Percentiles rank a stretch among this genome's conserved stretches.
Evolutionary conservation across 2,797 vertebrate species (phyloP).

Genomic region (Thripadectes ignobilis): DNA sequence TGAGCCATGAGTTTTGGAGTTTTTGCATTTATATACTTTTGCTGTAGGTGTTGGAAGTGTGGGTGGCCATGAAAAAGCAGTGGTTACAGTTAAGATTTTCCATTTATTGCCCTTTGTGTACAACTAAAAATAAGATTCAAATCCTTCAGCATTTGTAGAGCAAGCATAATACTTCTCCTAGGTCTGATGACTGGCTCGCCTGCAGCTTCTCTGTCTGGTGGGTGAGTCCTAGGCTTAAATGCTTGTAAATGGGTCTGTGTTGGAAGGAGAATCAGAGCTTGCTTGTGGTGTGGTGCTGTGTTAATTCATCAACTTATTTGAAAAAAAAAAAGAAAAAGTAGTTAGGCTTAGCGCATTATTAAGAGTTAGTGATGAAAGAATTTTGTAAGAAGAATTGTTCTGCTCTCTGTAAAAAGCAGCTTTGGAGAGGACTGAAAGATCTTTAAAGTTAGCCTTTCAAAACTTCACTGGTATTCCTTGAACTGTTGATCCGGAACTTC

Average conservation of each 20-base stretch:
- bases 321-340: background rate
- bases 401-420: conserved; percentile 12
- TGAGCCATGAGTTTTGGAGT: conserved; percentile 65
- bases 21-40: conserved; percentile 74
- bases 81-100: conserved; percentile 96
- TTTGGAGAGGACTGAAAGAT: conserved; percentile 5
- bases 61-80: conserved; percentile 85
- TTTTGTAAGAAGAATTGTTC: conserved; percentile 40
- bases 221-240: conserved; percentile 68
- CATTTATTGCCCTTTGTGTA: conserved; percentile 85
- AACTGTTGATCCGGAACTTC: conserved; percentile 37
- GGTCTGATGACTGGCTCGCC: conserved; percentile 71
- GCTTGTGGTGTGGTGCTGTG: conserved; percentile 18
- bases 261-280: conserved; percentile 37
- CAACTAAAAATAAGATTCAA: conserved; percentile 80
- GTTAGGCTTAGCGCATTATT: background rate
- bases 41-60: conserved; percentile 84
- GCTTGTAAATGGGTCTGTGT: conserved; percentile 43
- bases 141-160: conserved; percentile 74
- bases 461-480: background rate
- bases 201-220: conserved; percentile 75
- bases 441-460: background rate
- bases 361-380: conserved; percentile 18
- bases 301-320: conserved; percentile 36
- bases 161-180: conserved; percentile 73